Evolutionary conservation across 2,888 invertebrate genomes (phyloP).

Genomic region (Adelphocoris suturalis): DNA sequence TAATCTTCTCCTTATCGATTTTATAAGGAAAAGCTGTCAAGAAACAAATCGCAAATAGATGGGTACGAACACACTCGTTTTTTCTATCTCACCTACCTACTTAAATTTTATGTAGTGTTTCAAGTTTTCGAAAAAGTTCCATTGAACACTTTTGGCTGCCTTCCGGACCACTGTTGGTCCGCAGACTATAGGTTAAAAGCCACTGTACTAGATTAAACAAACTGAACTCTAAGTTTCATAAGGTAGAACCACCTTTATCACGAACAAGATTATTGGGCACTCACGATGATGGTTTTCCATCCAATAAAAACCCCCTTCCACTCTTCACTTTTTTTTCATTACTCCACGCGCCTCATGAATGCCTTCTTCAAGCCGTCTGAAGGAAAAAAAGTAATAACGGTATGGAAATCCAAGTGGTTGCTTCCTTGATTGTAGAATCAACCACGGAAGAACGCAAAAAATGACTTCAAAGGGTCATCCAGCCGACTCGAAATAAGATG

Average conservation of each 20-base stretch:
- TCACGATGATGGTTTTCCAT: conserved; percentile 14
- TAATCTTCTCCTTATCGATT: too few relatives aligned
- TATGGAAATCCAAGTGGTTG: conserved; percentile 39
- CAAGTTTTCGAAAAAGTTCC: too few relatives aligned
- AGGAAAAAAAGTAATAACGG: conserved; percentile 7
- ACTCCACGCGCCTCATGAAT: not conserved
- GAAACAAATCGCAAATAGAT: too few relatives aligned
- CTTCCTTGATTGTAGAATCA: conserved; percentile 19
- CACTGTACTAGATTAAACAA: too few relatives aligned
- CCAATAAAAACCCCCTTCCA: not conserved
- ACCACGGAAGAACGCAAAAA: not conserved
- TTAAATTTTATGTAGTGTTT: too few relatives aligned
- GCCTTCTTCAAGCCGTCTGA: not conserved
- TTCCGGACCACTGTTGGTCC: too few relatives aligned
- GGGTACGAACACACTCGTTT: too few relatives aligned
- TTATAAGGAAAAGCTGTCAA: too few relatives aligned
- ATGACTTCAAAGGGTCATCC: not conserved
- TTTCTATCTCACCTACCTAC: too few relatives aligned
- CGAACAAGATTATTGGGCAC: conserved; percentile 9
- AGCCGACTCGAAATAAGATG: not conserved
- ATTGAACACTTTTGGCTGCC: too few relatives aligned
- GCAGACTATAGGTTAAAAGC: too few relatives aligned
- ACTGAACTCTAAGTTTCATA: not conserved
- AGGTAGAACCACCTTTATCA: not conserved
- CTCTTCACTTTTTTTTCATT: not conserved